Evolutionary conservation across 1,140 invertebrate genomes (phyloP).

Genomic region (Odontomachus brunneus): DNA sequence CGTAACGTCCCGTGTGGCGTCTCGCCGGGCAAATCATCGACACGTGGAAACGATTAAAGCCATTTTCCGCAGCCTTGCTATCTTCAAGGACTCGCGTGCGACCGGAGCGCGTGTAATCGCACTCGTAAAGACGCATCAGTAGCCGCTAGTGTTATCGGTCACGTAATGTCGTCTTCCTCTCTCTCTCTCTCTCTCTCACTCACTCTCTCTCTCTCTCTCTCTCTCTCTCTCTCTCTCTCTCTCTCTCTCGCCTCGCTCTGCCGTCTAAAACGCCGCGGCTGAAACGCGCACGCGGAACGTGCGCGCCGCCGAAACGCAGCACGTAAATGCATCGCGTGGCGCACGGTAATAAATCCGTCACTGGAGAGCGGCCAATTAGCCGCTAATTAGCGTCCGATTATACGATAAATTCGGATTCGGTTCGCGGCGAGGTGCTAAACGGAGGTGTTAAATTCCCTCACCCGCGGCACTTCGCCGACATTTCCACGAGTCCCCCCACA

Average conservation of each 20-base stretch:
- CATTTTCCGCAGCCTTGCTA: constrained; percentile 30
- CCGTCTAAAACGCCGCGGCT: no score
- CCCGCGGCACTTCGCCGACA: background rate
- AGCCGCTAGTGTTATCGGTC: no score
- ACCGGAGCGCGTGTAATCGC: background rate
- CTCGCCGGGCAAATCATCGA: constrained; percentile 37
- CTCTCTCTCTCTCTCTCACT: no score
- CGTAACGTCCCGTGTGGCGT: background rate
- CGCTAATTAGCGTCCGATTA: constrained; percentile 30
- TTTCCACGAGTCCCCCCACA: background rate
- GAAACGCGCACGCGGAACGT: background rate
- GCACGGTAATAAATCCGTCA: constrained; percentile 15
- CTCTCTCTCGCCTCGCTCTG: no score
- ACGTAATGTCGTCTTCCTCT: constrained; percentile 15
- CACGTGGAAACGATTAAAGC: constrained; percentile 51
- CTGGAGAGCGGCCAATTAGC: background rate
- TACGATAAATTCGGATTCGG: constrained; percentile 7
- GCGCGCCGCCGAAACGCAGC: no score
- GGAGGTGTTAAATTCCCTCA: background rate
- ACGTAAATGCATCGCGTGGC: background rate
- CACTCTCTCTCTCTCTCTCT: no score
- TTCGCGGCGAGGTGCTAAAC: background rate
- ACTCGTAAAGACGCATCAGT: background rate
- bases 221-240: no score
- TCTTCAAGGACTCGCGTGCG: constrained; percentile 21